Evolutionary conservation across 2,888 invertebrate species (phyloP), one percentile per base, ranked within the genome.

Genomic region (Chydorus sphaericus): DNA sequence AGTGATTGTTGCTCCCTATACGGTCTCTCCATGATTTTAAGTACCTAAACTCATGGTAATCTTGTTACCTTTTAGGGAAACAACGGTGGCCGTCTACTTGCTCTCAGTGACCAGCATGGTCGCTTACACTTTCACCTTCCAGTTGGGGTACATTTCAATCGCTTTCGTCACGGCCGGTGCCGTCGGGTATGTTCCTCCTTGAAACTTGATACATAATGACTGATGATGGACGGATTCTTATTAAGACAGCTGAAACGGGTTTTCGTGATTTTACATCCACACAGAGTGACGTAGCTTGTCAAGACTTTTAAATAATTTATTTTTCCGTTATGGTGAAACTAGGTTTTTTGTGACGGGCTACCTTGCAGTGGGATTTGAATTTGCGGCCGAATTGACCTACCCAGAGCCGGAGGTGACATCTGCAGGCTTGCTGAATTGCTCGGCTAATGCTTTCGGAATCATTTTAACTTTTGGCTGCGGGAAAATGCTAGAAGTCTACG

Each of bases 291-390:
- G 10, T 16, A 23, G 23, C 11, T 44, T 11, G 10, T 20, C 23
- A 33, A 36, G 16, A 53, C 8, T 59, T 11, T 11, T 33, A 4
- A 48, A 5, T 23, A 10, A 16, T 16, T 44, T 14, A 5, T 4
- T 49, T 38, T 44, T 14, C 18, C n/a, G 10, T 39, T 39, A 16
- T 20, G 10, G 4, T 26, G 10, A 14, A n/a, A 38, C n/a, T 50
- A 94, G 96, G 61, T 97, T 97, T 74, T 97, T 96, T 73, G 97
- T 97, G 97, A 96, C 96, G 14, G 97, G 97, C 18, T 92, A 96
- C 66, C 72, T 98, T 55, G 94, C 97, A 0, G 89, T 98, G 16
- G 97, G 97, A 2, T 98, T 97, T 73, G 97, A 97, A 70, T 86
- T 97, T 65, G 97, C 93, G 2, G 92, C 96, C 0, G 97, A 97